Evolutionary conservation across 2,797 vertebrate genomes (phyloP), one percentile per base, ranked within the genome.

Genomic region (Sphenodon punctatus): DNA sequence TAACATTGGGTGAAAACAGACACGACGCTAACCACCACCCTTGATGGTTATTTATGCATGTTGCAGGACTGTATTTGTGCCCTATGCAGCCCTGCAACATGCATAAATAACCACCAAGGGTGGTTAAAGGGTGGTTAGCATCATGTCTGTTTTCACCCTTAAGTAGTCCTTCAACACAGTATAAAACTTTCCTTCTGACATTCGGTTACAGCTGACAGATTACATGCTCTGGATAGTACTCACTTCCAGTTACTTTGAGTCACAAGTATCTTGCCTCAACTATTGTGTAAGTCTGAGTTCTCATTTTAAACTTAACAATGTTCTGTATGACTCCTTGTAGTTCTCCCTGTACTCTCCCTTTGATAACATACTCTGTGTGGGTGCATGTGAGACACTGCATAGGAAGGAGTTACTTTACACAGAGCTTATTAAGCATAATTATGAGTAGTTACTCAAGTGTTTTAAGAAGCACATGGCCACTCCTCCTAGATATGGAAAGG

Each of bases 271-370:
- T 82, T 88, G 82, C 75, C 75, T 90, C 71, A 80, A 86, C 74
- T 84, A 56, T 90, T 93, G 87, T 77, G 88, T 61, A 89, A 89
- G 72, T 78, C 64, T 25, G 55, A 82, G 86, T 88, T 92, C 78
- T 84, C 86, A 76, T 90, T 94, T 91, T 81, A 88, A 90, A 81
- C 1, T 8, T 80, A 72, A 63, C 55, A 66, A 78, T 90, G 80
- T 80, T 81, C 23, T 65, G 22, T 53, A 30, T 43, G 38, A 38
- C 48, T 23, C 14, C 30, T 42, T 49, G 36, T 85, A 87, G 72
- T 91, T 89, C 82, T 86, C 81, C 53, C 76, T 90, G 80, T 88
- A 56, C 66, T 86, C 71, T 85, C 65, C 46, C 55, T 89, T 86
- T 67, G 89, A 86, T 87, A 82, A 78, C 17, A 36, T 75, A 86